phyloP scores from a whole-genome alignment of 2,797 vertebrate genomes.

The Dipus sagitta region DNA sequence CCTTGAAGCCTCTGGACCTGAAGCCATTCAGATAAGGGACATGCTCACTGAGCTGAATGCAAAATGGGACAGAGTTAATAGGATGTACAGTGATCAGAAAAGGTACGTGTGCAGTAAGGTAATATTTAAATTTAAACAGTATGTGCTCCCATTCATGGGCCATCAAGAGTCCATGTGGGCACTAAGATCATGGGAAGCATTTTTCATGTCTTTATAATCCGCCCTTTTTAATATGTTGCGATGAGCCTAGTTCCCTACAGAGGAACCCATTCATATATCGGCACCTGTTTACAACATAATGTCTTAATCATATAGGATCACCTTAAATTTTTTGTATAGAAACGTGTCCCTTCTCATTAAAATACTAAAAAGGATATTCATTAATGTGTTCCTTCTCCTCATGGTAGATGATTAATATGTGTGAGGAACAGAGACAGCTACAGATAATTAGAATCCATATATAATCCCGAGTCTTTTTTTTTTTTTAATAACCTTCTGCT shows the following conservation, averaged over 20 bases:
- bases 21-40: slow-evolving; percentile 93
- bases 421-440: not conserved
- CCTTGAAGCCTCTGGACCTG: slow-evolving; percentile 91
- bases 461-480: not conserved
- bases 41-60: slow-evolving; percentile 93
- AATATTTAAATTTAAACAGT: not conserved
- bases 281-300: not conserved
- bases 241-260: not conserved
- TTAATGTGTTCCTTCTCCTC: not conserved
- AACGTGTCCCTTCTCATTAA: not conserved
- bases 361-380: slow-evolving; percentile 38
- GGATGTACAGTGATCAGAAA: slow-evolving; percentile 94
- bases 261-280: not conserved
- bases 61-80: slow-evolving; percentile 96
- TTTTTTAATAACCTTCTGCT: not conserved
- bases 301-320: not conserved
- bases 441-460: slow-evolving; percentile 20
- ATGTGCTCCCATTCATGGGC: not conserved
- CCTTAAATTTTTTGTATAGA: slow-evolving; percentile 47
- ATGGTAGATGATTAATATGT: not conserved
- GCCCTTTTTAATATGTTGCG: not conserved
- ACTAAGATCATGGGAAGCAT: not conserved
- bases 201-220: not conserved
- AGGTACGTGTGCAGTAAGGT: slow-evolving; percentile 88
- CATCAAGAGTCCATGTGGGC: not conserved